These are phyloP conservation scores for Drosophila pegasa DNA, from an alignment of 2,888 invertebrate species.

Conservation along the genomic window DNA sequence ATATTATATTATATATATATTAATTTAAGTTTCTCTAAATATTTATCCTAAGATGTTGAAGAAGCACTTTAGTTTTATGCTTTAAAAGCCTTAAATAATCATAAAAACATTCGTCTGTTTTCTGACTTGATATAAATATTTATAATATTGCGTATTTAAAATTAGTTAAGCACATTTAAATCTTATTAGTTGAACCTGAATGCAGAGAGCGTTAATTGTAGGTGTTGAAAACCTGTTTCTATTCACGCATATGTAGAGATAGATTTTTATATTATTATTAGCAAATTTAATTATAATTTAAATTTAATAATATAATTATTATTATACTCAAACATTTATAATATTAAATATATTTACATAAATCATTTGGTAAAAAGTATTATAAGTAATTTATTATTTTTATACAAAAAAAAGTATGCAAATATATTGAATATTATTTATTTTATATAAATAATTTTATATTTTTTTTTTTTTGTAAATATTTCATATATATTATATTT, in stretches of 20 bases:
- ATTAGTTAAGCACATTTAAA: neutral
- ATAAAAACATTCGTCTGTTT: neutral
- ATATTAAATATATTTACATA: too few species aligned
- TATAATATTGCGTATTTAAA: neutral
- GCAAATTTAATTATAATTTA: neutral
- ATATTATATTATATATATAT: neutral
- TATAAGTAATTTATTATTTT: too few species aligned
- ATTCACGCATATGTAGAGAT: neutral
- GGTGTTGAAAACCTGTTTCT: neutral
- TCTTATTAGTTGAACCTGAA: neutral
- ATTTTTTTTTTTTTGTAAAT: too few species aligned
- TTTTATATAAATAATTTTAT: too few species aligned
- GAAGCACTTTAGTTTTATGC: too few species aligned
- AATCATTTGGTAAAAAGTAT: too few species aligned
- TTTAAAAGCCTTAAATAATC: too few species aligned
- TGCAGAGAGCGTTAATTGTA: neutral
- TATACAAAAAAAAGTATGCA: too few species aligned
- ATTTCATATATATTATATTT: too few species aligned
- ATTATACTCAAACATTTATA: neutral
- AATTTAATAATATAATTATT: neutral
- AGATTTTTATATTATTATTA: neutral
- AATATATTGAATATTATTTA: too few species aligned
- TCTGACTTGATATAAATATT: neutral
- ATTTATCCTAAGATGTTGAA: too few species aligned
- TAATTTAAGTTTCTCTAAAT: neutral